Conservation (phyloP, 2,888 invertebrate genomes). For the Mesorhabditis sp. region DNA sequence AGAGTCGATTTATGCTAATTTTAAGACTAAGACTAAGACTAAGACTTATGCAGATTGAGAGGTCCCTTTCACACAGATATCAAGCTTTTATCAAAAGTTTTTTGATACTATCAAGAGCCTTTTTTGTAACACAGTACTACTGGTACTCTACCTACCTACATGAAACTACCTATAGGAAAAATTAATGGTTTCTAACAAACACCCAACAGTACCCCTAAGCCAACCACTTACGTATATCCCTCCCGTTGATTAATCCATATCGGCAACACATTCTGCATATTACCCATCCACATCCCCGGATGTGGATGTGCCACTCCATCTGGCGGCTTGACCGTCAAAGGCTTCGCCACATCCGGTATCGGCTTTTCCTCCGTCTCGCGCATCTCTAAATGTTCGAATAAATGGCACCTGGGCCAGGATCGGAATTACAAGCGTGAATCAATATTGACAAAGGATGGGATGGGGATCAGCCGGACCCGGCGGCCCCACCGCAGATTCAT, state of each 20-base stretch:
- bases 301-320: background rate
- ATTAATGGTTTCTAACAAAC: background rate
- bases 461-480: too few species aligned
- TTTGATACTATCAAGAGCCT: background rate
- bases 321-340: too few species aligned
- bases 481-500: too few species aligned
- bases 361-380: background rate
- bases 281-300: constrained; percentile 5
- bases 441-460: background rate
- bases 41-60: too few species aligned
- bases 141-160: background rate
- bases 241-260: background rate
- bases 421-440: background rate
- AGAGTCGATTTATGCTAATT: too few species aligned
- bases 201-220: background rate
- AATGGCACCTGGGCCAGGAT: too few species aligned
- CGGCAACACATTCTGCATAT: background rate
- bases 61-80: too few species aligned
- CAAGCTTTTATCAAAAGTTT: background rate
- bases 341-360: background rate
- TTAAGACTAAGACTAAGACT: too few species aligned
- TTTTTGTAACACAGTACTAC: background rate
- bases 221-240: background rate
- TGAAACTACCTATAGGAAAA: background rate
- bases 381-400: background rate